These are phyloP conservation scores for Sphenopsis melanotis DNA, from an alignment of 2,797 vertebrate genomes.

Conservation along the genomic window DNA sequence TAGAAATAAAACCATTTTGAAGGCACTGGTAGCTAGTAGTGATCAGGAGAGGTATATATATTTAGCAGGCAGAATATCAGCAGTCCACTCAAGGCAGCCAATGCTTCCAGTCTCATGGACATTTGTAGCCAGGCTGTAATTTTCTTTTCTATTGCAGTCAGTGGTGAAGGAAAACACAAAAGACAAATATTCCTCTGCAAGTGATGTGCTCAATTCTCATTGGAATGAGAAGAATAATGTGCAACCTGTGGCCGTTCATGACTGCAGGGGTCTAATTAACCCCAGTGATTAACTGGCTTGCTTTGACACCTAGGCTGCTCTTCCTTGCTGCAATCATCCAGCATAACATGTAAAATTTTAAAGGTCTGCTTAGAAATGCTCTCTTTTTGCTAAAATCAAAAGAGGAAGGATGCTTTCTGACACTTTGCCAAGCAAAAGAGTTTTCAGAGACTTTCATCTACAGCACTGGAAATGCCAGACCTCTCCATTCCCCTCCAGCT, in stretches of 20 bases:
- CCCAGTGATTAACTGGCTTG: not conserved
- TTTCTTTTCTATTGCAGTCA: not conserved
- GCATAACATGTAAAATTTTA: not conserved
- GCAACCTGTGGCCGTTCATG: not conserved
- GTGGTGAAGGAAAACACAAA: conserved; percentile 4
- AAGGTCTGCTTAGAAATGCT: not conserved
- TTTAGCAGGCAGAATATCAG: not conserved
- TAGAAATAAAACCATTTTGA: not conserved
- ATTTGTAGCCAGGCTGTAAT: not conserved
- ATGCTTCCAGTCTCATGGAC: not conserved
- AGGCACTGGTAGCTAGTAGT: not conserved
- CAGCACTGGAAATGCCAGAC: not conserved
- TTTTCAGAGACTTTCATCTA: not conserved
- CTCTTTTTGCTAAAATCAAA: not conserved
- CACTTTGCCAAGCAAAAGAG: not conserved
- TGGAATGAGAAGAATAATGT: not conserved
- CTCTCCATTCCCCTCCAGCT: not conserved
- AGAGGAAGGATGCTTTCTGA: not conserved
- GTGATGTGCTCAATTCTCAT: not conserved
- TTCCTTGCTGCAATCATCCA: not conserved
- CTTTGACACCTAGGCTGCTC: not conserved
- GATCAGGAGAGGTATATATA: not conserved
- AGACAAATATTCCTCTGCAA: not conserved
- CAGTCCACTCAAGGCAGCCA: not conserved
- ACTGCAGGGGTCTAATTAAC: not conserved